Evolutionary conservation across 2,797 vertebrate genomes (phyloP).

Genomic region (Sparidentex hasta): DNA sequence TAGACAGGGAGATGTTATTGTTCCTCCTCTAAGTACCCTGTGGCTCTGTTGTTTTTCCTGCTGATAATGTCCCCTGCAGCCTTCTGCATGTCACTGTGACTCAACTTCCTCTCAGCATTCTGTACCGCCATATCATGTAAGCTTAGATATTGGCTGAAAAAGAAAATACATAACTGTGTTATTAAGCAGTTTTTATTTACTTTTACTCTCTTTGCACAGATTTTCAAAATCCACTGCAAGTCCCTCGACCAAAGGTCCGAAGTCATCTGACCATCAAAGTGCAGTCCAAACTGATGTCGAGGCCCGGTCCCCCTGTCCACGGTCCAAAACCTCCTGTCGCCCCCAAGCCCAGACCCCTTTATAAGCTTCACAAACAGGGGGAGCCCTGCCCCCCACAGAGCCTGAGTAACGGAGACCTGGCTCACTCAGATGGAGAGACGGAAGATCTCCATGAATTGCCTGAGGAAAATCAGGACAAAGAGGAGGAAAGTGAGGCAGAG

Average conservation of each 20-base stretch:
- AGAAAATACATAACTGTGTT: background rate
- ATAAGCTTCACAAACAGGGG: slow-evolving; percentile 75
- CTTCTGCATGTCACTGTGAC: slow-evolving; percentile 67
- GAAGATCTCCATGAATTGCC: slow-evolving; percentile 66
- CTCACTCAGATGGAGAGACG: slow-evolving; percentile 81
- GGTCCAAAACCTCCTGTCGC: slow-evolving; percentile 93
- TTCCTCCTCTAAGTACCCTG: slow-evolving; percentile 74
- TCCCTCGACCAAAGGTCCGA: slow-evolving; percentile 90
- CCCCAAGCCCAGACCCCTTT: slow-evolving; percentile 90
- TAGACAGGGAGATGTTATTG: slow-evolving; percentile 77
- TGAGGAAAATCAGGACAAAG: slow-evolving; percentile 67
- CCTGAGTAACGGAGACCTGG: slow-evolving; percentile 88
- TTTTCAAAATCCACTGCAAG: slow-evolving; percentile 90
- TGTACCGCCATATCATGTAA: slow-evolving; percentile 18
- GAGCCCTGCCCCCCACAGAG: slow-evolving; percentile 83
- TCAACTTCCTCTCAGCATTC: slow-evolving; percentile 53
- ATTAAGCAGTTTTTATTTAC: slow-evolving; percentile 6
- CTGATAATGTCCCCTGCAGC: slow-evolving; percentile 76
- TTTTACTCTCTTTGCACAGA: slow-evolving; percentile 81
- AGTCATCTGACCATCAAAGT: slow-evolving; percentile 89
- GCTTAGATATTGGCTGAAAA: background rate
- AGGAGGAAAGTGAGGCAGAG: slow-evolving; percentile 61
- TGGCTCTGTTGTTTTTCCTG: slow-evolving; percentile 84
- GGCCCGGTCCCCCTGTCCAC: slow-evolving; percentile 83
- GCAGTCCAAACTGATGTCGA: slow-evolving; percentile 89